Conservation (phyloP, 2,797 vertebrate species). For the Molossus alvarezi region DNA sequence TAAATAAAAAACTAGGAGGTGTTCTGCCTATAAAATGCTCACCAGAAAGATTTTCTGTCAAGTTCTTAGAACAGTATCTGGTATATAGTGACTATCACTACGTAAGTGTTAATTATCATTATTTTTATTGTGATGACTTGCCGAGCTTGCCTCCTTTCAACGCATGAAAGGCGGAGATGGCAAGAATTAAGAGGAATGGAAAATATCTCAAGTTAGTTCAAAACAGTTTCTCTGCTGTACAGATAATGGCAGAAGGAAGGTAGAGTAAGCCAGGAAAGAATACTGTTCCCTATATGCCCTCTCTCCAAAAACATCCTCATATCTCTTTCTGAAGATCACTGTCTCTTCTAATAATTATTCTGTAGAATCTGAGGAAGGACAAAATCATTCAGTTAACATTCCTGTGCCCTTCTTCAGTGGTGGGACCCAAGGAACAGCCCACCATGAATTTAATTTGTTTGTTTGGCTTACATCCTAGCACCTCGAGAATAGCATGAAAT, state of each 20-base stretch:
- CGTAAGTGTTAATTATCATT: background rate
- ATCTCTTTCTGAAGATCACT: background rate
- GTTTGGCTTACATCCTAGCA: background rate
- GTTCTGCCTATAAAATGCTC: background rate
- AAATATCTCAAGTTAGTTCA: conserved; percentile 47
- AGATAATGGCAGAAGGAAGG: background rate
- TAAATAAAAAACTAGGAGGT: background rate
- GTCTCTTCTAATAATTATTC: conserved; percentile 12
- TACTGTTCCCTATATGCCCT: background rate
- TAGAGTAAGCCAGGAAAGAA: background rate
- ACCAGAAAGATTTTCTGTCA: background rate
- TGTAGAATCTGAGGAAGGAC: background rate
- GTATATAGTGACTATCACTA: background rate
- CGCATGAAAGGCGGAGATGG: background rate
- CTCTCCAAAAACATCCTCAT: background rate
- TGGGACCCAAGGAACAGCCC: background rate
- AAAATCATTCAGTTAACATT: background rate
- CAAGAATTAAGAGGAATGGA: background rate
- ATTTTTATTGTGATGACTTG: background rate
- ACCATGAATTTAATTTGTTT: background rate
- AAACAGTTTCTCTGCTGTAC: background rate
- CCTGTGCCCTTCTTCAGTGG: background rate
- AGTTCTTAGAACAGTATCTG: background rate
- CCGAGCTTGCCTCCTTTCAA: background rate
- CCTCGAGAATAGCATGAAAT: background rate